These are phyloP conservation scores for Haliaeetus leucogaster DNA, from an alignment of 2,113 vertebrate genomes.

Conservation along the genomic window DNA sequence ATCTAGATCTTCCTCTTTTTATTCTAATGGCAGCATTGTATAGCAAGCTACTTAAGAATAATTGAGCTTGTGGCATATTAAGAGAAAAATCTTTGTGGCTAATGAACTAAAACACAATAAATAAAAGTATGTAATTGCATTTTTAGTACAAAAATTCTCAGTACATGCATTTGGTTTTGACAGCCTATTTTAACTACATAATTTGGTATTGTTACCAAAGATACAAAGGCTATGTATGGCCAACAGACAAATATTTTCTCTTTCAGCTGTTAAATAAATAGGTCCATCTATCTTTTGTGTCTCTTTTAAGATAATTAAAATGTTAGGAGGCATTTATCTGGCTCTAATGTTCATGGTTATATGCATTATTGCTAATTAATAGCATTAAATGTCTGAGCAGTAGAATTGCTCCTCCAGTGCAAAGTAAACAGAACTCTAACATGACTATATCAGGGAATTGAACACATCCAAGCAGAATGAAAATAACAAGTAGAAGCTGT, in stretches of 20 bases:
- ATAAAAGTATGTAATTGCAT: neutral
- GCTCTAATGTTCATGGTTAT: neutral
- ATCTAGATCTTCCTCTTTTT: neutral
- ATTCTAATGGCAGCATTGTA: neutral
- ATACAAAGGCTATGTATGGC: neutral
- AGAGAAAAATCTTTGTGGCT: slow-evolving; percentile 21
- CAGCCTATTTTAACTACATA: neutral
- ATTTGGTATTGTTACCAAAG: slow-evolving; percentile 2
- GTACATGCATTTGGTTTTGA: neutral
- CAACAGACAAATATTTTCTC: neutral
- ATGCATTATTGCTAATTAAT: slow-evolving; percentile 59
- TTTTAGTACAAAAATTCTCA: slow-evolving; percentile 16
- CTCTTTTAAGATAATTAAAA: slow-evolving; percentile 58
- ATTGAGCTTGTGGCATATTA: neutral
- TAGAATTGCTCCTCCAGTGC: neutral
- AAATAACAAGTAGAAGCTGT: neutral
- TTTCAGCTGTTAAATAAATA: slow-evolving; percentile 1
- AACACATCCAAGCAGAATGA: neutral
- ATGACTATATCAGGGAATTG: slow-evolving; percentile 13
- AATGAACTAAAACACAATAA: slow-evolving; percentile 43
- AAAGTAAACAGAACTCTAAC: slow-evolving; percentile 46
- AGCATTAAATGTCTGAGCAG: slow-evolving; percentile 38
- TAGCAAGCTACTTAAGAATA: neutral
- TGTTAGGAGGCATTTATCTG: slow-evolving; percentile 23
- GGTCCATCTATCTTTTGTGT: neutral